Evolutionary conservation across 2,113 vertebrate genomes (phyloP), one percentile per base, ranked within the genome.

Genomic region (Taxidea taxus): DNA sequence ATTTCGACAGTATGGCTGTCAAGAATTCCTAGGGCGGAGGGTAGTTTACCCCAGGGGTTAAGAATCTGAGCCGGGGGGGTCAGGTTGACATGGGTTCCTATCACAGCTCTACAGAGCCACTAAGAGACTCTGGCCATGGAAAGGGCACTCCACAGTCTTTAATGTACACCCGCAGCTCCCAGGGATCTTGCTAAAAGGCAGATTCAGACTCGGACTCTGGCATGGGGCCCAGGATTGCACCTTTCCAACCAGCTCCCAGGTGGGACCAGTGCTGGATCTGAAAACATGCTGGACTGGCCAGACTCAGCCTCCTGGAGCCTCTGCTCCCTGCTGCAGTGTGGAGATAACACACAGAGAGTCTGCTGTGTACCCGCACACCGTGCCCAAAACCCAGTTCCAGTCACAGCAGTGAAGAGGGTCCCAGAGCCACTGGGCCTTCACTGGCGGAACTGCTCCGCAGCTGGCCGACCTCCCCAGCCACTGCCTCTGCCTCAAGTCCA

Each of bases 401-500:
- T 31, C 10, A 42, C 72, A 42, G n/a, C 4, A 12, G 68, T 1
- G 42, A 88, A 54, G 20, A 88, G 75, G 6, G 25, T 42, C 72
- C 78, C 70, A 13, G 60, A 29, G 31, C 37, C 60, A 16, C 90
- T 92, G 31, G 23, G 27, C 4, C 23, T 64, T 81, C 78, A 15
- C n/a, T 29, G 6, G 34, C 0, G 25, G 20, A 31, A 37, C 12
- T 42, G 37, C 51, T 25, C 62, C 6, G 6, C 3, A 21, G 66
- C 81, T 77, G n/a, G 34, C 77, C 51, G 29, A 86, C 83, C 29
- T 21, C 60, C 58, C 87, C 15, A 66, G 44, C 60, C 44, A 44
- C 0, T 8, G n/a, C 16, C 51, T 86, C 47, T 49, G 29, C 56
- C 47, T 91, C 72, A 25, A 15, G 77, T 49, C 78, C 77, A 68